Percentiles rank a stretch among this genome's conserved stretches.
phyloP scores from a whole-genome alignment of 2,888 invertebrate genomes.

The Oscheius sp. region DNA sequence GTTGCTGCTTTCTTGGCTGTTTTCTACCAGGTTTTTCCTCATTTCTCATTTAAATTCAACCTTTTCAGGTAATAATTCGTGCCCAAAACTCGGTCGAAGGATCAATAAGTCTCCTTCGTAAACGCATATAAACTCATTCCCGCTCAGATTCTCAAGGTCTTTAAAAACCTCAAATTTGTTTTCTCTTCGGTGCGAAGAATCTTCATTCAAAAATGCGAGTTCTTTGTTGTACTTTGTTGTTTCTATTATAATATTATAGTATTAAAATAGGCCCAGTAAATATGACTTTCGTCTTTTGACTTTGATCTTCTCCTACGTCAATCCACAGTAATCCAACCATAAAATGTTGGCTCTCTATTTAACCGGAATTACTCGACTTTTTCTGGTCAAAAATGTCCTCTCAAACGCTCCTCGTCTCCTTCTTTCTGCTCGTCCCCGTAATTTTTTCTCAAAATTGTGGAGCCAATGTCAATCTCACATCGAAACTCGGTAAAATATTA shows the following conservation, averaged over 20 bases:
- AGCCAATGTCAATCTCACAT: not conserved
- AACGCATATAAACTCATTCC: constrained; percentile 29
- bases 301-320: too few species aligned
- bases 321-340: too few species aligned
- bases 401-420: too few species aligned
- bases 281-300: too few species aligned
- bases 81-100: constrained; percentile 43
- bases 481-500: not conserved
- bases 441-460: too few species aligned
- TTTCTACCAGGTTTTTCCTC: constrained; percentile 72
- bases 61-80: constrained; percentile 33
- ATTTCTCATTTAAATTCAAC: not conserved
- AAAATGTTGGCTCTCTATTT: too few species aligned
- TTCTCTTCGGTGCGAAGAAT: not conserved
- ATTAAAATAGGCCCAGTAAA: too few species aligned
- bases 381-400: too few species aligned
- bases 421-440: too few species aligned
- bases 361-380: too few species aligned
- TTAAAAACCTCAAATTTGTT: not conserved
- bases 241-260: not conserved
- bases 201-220: not conserved
- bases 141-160: not conserved
- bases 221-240: not conserved
- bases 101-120: constrained; percentile 34
- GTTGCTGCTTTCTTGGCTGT: constrained; percentile 85